Percentiles rank a stretch among this genome's conserved stretches.
These are phyloP conservation scores for Epinotia nisella DNA, from an alignment of 2,888 invertebrate genomes.

Conservation along the genomic window DNA sequence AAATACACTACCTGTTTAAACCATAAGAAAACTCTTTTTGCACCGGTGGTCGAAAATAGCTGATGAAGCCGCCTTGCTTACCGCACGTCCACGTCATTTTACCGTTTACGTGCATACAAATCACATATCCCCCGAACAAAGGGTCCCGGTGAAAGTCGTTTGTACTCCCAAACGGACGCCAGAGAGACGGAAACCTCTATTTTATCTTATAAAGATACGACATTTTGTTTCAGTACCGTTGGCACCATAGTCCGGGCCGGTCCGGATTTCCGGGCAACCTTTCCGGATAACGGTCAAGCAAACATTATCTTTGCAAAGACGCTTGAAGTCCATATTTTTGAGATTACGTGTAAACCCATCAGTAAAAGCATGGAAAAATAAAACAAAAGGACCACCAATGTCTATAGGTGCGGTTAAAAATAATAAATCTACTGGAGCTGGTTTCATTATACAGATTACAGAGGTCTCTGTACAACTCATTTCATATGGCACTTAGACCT, in stretches of 20 bases:
- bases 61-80: background rate
- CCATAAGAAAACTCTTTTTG: background rate
- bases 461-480: too few species aligned
- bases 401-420: too few species aligned
- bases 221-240: background rate
- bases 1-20: background rate
- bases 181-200: background rate
- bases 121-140: background rate
- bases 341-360: slow-evolving; percentile 21
- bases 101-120: background rate
- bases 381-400: too few species aligned
- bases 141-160: background rate
- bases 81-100: slow-evolving; percentile 1
- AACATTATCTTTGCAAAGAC: slow-evolving; percentile 27
- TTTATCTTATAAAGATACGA: background rate
- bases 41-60: background rate
- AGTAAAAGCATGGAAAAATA: background rate
- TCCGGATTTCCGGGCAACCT: slow-evolving; percentile 25
- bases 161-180: background rate
- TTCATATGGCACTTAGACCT: too few species aligned
- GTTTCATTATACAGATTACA: too few species aligned
- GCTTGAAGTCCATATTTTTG: slow-evolving; percentile 12
- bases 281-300: slow-evolving; percentile 25
- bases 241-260: background rate
- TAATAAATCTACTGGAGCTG: too few species aligned